A percentile compares a stretch with the other conserved stretches of the same genome.
These are phyloP conservation scores for Cassiopea andromeda DNA, from an alignment of 30 jellyfish, hydroid and myxozoan species.

Conservation along the genomic window DNA sequence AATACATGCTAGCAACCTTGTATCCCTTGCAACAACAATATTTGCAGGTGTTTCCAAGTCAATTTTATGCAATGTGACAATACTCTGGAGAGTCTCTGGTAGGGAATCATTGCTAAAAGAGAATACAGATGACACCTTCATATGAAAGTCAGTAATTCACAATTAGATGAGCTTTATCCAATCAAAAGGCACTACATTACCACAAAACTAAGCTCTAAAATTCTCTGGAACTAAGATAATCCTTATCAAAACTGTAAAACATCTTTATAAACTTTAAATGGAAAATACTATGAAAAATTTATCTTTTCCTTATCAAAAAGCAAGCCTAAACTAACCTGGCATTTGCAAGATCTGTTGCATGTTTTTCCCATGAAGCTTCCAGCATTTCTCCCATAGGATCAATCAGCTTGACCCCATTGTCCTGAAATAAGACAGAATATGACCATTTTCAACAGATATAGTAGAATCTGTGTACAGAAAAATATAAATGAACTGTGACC, in stretches of 20 bases:
- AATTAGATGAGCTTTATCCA: too few relatives aligned
- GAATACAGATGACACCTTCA: not conserved
- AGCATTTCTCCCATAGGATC: conserved; percentile 99
- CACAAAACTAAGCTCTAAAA: too few relatives aligned
- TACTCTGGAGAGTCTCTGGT: conserved; percentile 41
- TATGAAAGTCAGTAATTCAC: too few relatives aligned
- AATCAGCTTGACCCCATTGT: conserved; percentile 93
- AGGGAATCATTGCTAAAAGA: conserved; percentile 62
- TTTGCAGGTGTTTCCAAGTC: conserved; percentile 53
- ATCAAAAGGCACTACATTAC: too few relatives aligned
- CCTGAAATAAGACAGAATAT: conserved; percentile 50
- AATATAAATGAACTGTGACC: too few relatives aligned
- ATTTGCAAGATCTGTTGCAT: conserved; percentile 89
- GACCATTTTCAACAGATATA: not conserved
- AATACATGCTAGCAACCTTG: conserved; percentile 62
- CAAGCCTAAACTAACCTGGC: conserved; percentile 49
- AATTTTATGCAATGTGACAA: conserved; percentile 46
- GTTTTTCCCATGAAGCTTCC: conserved; percentile 90
- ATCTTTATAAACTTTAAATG: too few relatives aligned
- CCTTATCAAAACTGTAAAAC: too few relatives aligned
- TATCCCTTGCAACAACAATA: conserved; percentile 88
- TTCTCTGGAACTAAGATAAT: too few relatives aligned
- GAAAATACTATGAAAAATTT: too few relatives aligned
- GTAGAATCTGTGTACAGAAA: not conserved
- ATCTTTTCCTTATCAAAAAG: too few relatives aligned